Base-by-base conservation (phyloP, 2,888 invertebrate genomes). In the Alsophila aescularia region DNA sequence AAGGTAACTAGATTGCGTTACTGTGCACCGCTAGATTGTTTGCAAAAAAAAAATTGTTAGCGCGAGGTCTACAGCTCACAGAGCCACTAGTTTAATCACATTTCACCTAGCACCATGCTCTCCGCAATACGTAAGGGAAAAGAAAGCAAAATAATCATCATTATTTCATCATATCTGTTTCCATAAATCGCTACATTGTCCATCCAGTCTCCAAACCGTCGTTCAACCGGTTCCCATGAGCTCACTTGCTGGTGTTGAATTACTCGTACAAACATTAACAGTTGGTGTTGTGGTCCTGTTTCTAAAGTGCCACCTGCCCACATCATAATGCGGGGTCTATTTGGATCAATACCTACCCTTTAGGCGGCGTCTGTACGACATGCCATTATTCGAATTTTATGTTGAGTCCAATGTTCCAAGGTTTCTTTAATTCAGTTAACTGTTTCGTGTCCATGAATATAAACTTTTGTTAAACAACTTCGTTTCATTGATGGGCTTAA, bases 261-360 rank as follows among this genome's bases (percentile, higher is more conserved):
- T 36, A n/a, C 50, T 16, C n/a, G n/a, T n/a, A n/a, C n/a, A n/a
- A n/a, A n/a, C n/a, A n/a, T n/a, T n/a, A 35, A 51, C 43, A 51
- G 43, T 21, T 51, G 51, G 31, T 37, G 24, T 1, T 24, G 24
- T 24, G 24, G 5, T 8, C 6, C n/a, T 51, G 39, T 48, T 48
- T 48, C 35, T 49, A 40, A 48, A 43, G 36, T 29, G 31, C 41
- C 43, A 51, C 43, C 51, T 51, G 43, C 42, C 37, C 43, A 29
- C 27, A 37, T 31, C 51, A 50, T 51, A 37, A 36, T 43, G 51
- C 41, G 27, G 5, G 21, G 12, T 32, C 18, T 39, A 37, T 51
- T 43, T 51, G 36, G 35, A 29, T 35, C 41, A 42, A 29, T 47
- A 42, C 31, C 42, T 47, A 42, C 31, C 42, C 42, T 31, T 37